phyloP scores from a whole-genome alignment of 2,797 vertebrate species.

The Tragelaphus eurycerus region DNA sequence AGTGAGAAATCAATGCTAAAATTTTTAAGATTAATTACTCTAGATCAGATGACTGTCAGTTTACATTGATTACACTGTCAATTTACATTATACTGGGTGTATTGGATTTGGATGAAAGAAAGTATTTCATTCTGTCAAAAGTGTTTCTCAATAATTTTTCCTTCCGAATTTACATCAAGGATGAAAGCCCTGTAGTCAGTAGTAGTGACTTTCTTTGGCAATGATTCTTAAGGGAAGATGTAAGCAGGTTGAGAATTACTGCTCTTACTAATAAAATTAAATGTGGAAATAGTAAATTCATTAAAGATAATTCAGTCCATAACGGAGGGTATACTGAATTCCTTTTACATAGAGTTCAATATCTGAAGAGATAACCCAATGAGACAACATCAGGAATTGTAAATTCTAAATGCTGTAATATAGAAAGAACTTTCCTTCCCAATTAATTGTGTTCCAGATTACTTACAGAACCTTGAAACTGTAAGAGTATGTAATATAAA shows the following conservation, averaged over 20 bases:
- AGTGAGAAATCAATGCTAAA: neutral
- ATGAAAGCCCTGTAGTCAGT: neutral
- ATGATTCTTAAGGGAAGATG: neutral
- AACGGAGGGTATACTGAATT: neutral
- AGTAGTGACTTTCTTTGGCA: neutral
- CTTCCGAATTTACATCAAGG: neutral
- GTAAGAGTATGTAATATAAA: neutral
- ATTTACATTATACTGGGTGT: neutral
- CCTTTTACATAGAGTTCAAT: neutral
- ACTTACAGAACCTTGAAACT: neutral
- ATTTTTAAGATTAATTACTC: conserved; percentile 22
- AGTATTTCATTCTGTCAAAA: neutral
- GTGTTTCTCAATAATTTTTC: neutral
- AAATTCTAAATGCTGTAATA: conserved; percentile 28
- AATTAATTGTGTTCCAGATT: neutral
- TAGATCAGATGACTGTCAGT: neutral
- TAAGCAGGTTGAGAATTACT: neutral
- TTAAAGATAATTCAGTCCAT: neutral
- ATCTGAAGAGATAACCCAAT: conserved; percentile 12
- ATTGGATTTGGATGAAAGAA: conserved; percentile 1
- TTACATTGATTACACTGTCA: neutral
- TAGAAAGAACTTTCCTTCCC: conserved; percentile 8
- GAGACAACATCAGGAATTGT: neutral
- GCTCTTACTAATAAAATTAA: conserved; percentile 1
- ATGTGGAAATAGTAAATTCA: neutral